Conservation (phyloP, 2,113 vertebrate genomes). For the Coptodon bakossiorum region DNA sequence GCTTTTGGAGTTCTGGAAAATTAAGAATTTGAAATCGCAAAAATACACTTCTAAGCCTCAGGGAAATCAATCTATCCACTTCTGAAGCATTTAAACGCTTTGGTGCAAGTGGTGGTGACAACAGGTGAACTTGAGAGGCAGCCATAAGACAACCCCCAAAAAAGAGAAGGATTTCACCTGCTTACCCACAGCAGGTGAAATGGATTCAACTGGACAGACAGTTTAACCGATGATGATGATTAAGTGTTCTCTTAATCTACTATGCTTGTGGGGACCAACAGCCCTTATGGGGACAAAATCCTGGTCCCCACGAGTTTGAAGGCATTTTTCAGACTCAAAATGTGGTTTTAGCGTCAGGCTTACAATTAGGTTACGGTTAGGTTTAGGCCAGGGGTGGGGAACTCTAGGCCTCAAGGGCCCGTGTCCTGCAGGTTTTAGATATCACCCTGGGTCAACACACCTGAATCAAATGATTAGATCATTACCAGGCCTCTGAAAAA, state of each 20-base stretch:
- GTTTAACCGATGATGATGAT: not conserved
- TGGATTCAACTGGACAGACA: not conserved
- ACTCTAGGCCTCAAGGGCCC: not conserved
- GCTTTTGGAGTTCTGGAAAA: not conserved
- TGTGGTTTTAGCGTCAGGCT: not conserved
- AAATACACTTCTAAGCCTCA: not conserved
- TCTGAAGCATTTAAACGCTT: not conserved
- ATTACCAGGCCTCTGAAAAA: not conserved
- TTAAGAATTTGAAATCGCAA: not conserved
- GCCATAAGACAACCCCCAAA: not conserved
- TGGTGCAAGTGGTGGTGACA: not conserved
- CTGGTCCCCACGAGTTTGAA: not conserved
- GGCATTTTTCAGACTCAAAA: not conserved
- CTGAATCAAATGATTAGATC: not conserved
- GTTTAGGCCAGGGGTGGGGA: not conserved
- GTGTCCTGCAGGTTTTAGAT: not conserved
- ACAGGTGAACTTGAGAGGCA: not conserved
- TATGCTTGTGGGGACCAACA: not conserved
- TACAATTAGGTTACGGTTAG: not conserved
- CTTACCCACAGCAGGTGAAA: not conserved
- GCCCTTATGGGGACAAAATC: not conserved
- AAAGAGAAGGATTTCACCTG: not conserved
- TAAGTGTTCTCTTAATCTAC: not conserved
- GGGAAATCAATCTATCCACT: not conserved
- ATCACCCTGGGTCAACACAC: not conserved